Evolutionary conservation across 2,113 vertebrate genomes (phyloP), one percentile per base, ranked within the genome.

Genomic region (Miniopterus natalensis): DNA sequence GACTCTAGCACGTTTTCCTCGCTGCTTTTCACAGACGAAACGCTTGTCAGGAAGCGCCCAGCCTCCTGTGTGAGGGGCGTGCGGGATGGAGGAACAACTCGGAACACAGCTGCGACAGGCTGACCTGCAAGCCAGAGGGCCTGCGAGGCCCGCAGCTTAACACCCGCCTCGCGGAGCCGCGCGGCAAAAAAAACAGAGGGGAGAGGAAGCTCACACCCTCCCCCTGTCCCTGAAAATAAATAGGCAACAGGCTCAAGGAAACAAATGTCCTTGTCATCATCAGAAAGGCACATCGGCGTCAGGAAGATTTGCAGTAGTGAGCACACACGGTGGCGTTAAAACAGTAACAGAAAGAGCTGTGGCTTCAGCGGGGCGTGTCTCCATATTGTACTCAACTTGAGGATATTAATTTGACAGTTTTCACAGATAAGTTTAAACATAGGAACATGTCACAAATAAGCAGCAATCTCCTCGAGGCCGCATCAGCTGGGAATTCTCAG

Each of bases 401-500:
- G 86, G 92, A 81, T 94, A 70, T 86, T 95, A 97, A 77, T 95
- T 96, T 92, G 96, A 88, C 97, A 90, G 97, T 90, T 98, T 96
- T 98, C 89, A 31, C 57, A 85, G 97, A n/a, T 88, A 97, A 97
- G 97, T 88, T 98, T 45, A 98, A 98, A 95, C 98, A 96, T 73
- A 97, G 97, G 97, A 85, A 95, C 84, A 63, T 68, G 96, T 97
- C 97, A 96, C 95, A 97, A 94, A 97, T 94, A 98, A 96, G 93
- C 47, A 83, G 68, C 89, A 1, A 75, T 96, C 94, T 90, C 59
- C 49, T 51, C 9, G 88, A 83, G 79, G 25, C 88, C 42, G 6
- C 12, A 0, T 94, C 98, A 97, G 53, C 97, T 98, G 98, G 97
- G 98, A 96, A 94, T 97, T 98, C 92, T 36, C 93, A n/a, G 94